Base-by-base conservation (phyloP, 2,797 vertebrate genomes). In the Spinibarbus caldwelli region DNA sequence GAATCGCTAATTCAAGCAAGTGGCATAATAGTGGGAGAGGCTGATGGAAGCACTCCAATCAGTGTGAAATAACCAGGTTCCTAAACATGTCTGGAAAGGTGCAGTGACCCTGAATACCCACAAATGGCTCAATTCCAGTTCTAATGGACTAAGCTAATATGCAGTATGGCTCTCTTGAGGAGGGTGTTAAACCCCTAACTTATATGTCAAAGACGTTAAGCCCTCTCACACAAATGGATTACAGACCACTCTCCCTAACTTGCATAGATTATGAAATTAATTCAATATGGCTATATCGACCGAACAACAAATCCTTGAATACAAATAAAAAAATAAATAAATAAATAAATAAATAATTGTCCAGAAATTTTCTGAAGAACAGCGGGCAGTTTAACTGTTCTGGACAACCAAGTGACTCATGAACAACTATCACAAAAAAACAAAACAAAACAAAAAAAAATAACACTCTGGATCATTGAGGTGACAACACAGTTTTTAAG, bases 1-100 rank as follows among this genome's bases (percentile, higher is more conserved):
- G 80, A 89, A 83, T 87, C 41, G 64, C 49, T 84, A 90, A 86
- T 89, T 92, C 90, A 77, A 92, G 89, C 78, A 89, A 90, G 90
- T 89, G 87, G 86, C 88, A 90, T 90, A 88, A 88, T 17, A 76
- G 78, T 92, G 89, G 87, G 90, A 91, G 57, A 89, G 62, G 85
- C 89, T 88, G 89, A 93, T 91, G 88, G 93, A 89, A 86, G 19
- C 66, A 41, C 68, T 82, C 83, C 81, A 52, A 67, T 67, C 78
- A 66, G 81, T 67, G 59, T 76, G 78, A 70, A 80, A 80, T 85
- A 87, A 86, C 76, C 54, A 43, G 68, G 73, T 71, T 72, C n/a
- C 43, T 17, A 66, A 76, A 86, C 26, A 72, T 72, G 62, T 26
- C 64, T 45, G 45, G 21, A 82, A 78, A 26, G 62, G 64, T 78